These are phyloP conservation scores for Helicolenus hilgendorfi DNA, from an alignment of 2,797 vertebrate species.

Conservation along the genomic window DNA sequence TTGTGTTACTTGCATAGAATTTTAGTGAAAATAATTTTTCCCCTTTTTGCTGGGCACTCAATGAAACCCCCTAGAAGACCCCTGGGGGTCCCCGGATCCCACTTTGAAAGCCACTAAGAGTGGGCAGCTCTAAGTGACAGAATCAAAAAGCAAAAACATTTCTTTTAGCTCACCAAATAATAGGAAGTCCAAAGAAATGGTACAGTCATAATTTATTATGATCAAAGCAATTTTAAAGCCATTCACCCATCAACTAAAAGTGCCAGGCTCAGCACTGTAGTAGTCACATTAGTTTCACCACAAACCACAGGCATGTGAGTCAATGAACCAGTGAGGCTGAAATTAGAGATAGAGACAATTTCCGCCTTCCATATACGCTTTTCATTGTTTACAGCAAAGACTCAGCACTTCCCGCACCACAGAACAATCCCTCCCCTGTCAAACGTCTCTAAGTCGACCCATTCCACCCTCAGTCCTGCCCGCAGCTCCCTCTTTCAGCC, in stretches of 20 bases:
- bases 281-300: not conserved
- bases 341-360: not conserved
- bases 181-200: not conserved
- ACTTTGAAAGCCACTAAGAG: no score
- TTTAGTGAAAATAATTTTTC: no score
- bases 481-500: not conserved
- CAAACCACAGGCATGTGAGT: not conserved
- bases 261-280: not conserved
- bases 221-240: constrained; percentile 21
- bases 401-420: not conserved
- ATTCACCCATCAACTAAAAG: not conserved
- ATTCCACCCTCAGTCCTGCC: not conserved
- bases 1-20: no score
- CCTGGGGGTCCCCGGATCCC: no score
- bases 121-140: not conserved
- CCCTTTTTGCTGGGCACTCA: no score
- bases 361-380: not conserved
- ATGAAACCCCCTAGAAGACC: no score
- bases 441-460: not conserved
- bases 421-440: not conserved
- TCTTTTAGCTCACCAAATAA: not conserved
- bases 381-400: not conserved
- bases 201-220: not conserved
- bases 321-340: not conserved
- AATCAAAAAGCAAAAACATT: not conserved